Evolutionary conservation across 2,113 vertebrate genomes (phyloP), one percentile per base, ranked within the genome.

Genomic region (Megalops atlanticus): DNA sequence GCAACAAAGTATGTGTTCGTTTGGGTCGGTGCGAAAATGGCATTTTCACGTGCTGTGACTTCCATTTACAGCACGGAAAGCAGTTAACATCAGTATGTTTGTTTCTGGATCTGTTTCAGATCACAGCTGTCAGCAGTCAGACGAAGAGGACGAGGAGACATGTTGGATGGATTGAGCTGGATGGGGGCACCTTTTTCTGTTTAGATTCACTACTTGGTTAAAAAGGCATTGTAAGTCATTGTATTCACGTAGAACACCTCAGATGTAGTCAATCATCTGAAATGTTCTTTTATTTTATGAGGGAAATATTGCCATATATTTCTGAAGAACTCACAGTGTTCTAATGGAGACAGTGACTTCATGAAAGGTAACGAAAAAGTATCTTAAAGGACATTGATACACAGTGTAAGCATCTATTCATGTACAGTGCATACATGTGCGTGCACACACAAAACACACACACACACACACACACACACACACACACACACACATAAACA

Each of bases 221-320:
- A 85, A 91, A 90, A 92, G 92, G 92, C 92, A 94, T 52, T 82
- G 88, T 93, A 92, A 88, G 90, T 94, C 15, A 16, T 24, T 94
- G 94, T 92, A 94, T 92, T 93, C 87, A 87, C 92, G 93, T 91
- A 90, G 91, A 93, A 92, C 92, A 90, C 94, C 92, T 92, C 93
- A 92, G 93, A 92, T 95, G 92, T 89, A 87, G 92, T 80, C 91
- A 90, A 90, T 89, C 94, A 85, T 89, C 90, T 94, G 92, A 92
- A 95, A 92, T 94, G 91, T 92, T 93, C 92, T 90, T 92, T 93
- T 92, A 92, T 92, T 90, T 91, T 94, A 93, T 87, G 87, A 90
- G 90, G 92, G 92, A 93, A 94, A 92, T 92, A 91, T 87, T 92
- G 91, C 85, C 84, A 18, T 73, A 38, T 40, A 39, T 73, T 8